Percentiles rank a stretch among this genome's conserved stretches.
These are phyloP conservation scores for Chitala chitala DNA, from an alignment of 2,113 vertebrate genomes.

Conservation along the genomic window DNA sequence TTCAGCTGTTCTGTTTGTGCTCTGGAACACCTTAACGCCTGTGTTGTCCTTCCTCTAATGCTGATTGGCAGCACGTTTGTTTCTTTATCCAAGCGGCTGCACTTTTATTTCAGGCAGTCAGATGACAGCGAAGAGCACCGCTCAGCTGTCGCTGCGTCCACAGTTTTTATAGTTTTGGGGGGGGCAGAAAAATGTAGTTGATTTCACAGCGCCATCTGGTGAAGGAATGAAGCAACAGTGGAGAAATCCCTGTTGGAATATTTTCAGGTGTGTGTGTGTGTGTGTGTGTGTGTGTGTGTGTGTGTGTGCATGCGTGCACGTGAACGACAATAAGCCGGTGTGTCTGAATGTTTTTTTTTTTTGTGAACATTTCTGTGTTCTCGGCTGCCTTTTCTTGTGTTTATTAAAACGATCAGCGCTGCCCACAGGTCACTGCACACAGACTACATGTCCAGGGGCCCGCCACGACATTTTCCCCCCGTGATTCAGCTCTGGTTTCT, in stretches of 20 bases:
- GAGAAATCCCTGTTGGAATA: background rate
- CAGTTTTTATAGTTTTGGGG: background rate
- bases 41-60: too few species aligned
- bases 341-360: too few species aligned
- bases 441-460: too few species aligned
- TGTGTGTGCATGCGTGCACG: background rate
- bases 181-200: background rate
- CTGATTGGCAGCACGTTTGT: background rate
- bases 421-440: too few species aligned
- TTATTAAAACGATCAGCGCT: background rate
- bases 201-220: conserved; percentile 22
- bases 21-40: background rate
- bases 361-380: background rate
- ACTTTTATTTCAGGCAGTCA: background rate
- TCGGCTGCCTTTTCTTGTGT: background rate
- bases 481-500: too few species aligned
- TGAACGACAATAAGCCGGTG: too few species aligned
- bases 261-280: background rate
- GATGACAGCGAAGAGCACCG: background rate
- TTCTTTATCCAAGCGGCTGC: background rate
- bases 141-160: background rate
- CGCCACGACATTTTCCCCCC: too few species aligned
- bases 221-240: background rate
- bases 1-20: background rate
- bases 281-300: background rate